Evolutionary conservation across 2,888 invertebrate species (phyloP).

Genomic region (Macaria notata): DNA sequence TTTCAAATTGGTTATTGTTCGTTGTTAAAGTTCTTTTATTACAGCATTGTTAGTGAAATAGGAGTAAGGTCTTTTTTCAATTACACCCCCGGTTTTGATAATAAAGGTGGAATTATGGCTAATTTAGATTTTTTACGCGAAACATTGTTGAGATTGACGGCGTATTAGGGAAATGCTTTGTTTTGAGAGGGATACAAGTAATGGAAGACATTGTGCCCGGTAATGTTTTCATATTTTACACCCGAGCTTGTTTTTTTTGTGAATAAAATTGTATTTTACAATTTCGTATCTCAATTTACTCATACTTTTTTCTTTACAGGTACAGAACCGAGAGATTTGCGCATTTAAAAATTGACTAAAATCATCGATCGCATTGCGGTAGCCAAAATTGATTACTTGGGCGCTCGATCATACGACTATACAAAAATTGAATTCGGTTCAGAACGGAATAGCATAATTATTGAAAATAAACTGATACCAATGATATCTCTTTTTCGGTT

Average conservation of each 20-base stretch:
- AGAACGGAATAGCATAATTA: no score
- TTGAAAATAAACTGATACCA: no score
- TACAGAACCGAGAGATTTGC: no score
- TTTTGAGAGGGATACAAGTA: slow-evolving; percentile 24
- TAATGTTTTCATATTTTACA: no score
- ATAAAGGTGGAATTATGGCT: slow-evolving; percentile 63
- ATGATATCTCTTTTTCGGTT: no score
- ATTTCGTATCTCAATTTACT: no score
- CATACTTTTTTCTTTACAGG: no score
- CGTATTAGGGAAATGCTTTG: slow-evolving; percentile 35
- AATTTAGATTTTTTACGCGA: slow-evolving; percentile 58
- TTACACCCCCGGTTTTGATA: slow-evolving; percentile 55
- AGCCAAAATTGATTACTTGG: no score
- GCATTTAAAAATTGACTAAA: no score
- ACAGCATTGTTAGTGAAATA: slow-evolving; percentile 75
- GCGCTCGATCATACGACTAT: no score
- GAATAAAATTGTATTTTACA: not conserved
- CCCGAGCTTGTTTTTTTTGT: not conserved
- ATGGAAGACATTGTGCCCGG: slow-evolving; percentile 14
- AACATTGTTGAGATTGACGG: slow-evolving; percentile 36
- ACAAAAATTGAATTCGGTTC: no score
- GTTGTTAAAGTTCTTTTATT: slow-evolving; percentile 74
- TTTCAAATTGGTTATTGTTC: slow-evolving; percentile 79
- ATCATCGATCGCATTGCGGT: no score
- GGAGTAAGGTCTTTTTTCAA: slow-evolving; percentile 64